Evolutionary conservation across 2,888 invertebrate genomes (phyloP).

Genomic region (Sipha maydis): DNA sequence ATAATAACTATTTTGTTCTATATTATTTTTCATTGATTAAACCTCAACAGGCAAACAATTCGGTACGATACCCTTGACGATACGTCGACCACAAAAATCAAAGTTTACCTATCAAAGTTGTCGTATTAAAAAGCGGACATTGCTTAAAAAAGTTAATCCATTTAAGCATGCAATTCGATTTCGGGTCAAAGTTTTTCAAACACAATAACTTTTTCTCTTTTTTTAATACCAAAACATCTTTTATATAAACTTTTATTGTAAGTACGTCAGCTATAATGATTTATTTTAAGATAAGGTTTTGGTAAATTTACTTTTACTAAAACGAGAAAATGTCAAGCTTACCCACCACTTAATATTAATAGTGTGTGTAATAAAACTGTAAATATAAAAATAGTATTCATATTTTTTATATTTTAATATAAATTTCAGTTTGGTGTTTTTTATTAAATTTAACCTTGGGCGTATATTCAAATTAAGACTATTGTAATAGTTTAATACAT

Average conservation of each 20-base stretch:
- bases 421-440: not conserved
- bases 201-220: slow-evolving; percentile 14
- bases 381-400: not conserved
- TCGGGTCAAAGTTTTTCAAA: slow-evolving; percentile 20
- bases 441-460: too few species aligned
- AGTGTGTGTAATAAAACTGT: not conserved
- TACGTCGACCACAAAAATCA: slow-evolving; percentile 4
- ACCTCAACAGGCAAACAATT: slow-evolving; percentile 12
- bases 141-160: slow-evolving; percentile 41
- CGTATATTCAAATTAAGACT: too few species aligned
- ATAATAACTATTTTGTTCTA: not conserved
- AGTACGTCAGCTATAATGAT: slow-evolving; percentile 12
- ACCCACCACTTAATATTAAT: not conserved
- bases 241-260: slow-evolving; percentile 23
- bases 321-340: not conserved
- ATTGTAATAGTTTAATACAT: too few species aligned
- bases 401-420: not conserved
- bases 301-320: not conserved
- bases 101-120: slow-evolving; percentile 27
- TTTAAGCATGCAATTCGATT: slow-evolving; percentile 39
- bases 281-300: not conserved
- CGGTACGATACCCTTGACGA: not conserved
- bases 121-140: slow-evolving; percentile 29
- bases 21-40: slow-evolving; percentile 5
- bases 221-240: not conserved